Base-by-base conservation (phyloP, 2,113 vertebrate genomes). In the Semicossyphus pulcher region DNA sequence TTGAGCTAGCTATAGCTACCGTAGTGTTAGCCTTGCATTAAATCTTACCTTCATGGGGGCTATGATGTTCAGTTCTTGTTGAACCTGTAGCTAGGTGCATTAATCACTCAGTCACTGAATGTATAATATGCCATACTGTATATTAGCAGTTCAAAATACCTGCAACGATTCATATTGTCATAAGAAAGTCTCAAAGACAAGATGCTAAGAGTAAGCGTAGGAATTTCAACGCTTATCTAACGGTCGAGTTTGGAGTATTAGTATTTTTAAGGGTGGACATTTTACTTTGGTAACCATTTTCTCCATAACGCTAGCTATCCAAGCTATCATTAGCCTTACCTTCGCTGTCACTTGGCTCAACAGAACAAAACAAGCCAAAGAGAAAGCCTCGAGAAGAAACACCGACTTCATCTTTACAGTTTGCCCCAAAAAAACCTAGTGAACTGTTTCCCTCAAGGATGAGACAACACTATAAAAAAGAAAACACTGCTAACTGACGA, bases 301-400 rank as follows among this genome's bases (percentile, higher is more conserved):
- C 34, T 49, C 20, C 21, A 4, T 7, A 3, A 21, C 20, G 18
- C 58, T 20, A 72, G 56, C 80, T 57, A 71, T 4, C 15, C 23
- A 0, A 20, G 81, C 74, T 81, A 80, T 21, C 65, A 32, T 66
- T 61, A 78, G 78, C 70, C 78, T 87, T 89, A 95, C 94, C 92
- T 93, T 95, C 11, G 92, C 93, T 57, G 84, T 80, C 49, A 83
- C 86, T 80, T 87, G 82, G 49, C 58, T 78, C 7, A 92, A n/a
- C 10, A 93, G 41, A 47, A 89, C 49, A 54, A 92, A 88, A 77
- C 83, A 89, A 53, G 73, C 41, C 34, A 90, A 1, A 32, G 36
- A 28, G 4, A 87, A 42, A 71, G 32, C 32, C 48, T 84, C 52
- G 15, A 79, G 2, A 0, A 76, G 4, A 36, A 81, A 36, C 20